Conservation (phyloP, 2,797 vertebrate species). For the Taeniopygia guttata region DNA sequence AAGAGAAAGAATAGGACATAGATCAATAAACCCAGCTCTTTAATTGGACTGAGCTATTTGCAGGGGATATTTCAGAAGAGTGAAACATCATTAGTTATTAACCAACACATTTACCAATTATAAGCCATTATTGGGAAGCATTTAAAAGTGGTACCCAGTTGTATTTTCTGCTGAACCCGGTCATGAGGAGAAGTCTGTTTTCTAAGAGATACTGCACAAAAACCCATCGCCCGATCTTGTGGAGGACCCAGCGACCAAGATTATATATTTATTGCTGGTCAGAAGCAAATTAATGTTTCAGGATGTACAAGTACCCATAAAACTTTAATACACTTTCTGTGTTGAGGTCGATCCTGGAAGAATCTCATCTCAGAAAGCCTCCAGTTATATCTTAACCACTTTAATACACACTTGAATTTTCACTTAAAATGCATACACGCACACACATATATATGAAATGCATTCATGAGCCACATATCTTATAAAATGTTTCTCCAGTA, state of each 20-base stretch:
- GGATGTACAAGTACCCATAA: background rate
- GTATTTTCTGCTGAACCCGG: background rate
- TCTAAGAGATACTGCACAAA: background rate
- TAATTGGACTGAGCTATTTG: background rate
- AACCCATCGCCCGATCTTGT: background rate
- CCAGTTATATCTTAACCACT: background rate
- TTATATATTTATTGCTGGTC: background rate
- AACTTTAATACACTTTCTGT: background rate
- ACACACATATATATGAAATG: too few relatives aligned
- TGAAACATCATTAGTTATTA: background rate
- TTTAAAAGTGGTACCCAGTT: background rate
- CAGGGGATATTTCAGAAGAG: background rate
- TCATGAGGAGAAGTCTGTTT: background rate
- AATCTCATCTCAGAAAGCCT: background rate
- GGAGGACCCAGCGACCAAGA: background rate
- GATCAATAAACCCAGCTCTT: background rate
- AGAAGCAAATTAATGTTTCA: background rate
- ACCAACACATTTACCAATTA: background rate
- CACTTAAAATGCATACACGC: background rate
- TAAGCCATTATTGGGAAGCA: background rate
- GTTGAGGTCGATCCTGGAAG: background rate
- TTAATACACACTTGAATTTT: background rate
- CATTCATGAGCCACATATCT: background rate
- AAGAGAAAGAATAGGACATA: background rate
- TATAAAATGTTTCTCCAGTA: background rate